Conservation (phyloP, 2,113 vertebrate genomes). For the Oryzias curvinotus region DNA sequence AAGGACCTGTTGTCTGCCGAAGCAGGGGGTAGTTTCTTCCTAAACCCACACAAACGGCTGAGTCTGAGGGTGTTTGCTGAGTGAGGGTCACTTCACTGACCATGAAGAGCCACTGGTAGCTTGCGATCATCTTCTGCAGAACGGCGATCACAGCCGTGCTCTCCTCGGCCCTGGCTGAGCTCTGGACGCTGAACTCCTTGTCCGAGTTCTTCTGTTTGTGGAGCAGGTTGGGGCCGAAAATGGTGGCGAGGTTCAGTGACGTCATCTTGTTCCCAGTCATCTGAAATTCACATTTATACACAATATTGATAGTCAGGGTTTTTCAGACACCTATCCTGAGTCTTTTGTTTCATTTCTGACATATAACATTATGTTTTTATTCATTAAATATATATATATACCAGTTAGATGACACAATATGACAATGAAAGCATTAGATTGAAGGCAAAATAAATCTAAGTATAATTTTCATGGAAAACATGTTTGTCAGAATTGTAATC, state of each 20-base stretch:
- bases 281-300: slow-evolving; percentile 55
- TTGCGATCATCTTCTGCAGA: slow-evolving; percentile 91
- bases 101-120: slow-evolving; percentile 88
- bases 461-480: no score
- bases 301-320: neutral
- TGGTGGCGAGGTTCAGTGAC: slow-evolving; percentile 90
- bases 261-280: slow-evolving; percentile 96
- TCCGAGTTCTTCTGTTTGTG: slow-evolving; percentile 94
- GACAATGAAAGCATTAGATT: no score
- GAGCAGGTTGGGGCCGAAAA: slow-evolving; percentile 94
- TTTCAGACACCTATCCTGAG: no score
- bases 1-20: neutral
- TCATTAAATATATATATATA: no score
- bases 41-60: neutral
- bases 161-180: slow-evolving; percentile 90
- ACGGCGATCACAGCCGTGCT: slow-evolving; percentile 91
- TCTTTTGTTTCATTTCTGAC: no score
- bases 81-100: slow-evolving; percentile 74
- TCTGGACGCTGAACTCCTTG: slow-evolving; percentile 95
- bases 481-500: no score
- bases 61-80: no score
- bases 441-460: no score
- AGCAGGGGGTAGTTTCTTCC: slow-evolving; percentile 25
- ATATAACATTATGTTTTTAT: no score
- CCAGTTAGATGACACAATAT: no score